Conservation (phyloP, 2,113 vertebrate species). For the Dasypus novemcinctus region DNA sequence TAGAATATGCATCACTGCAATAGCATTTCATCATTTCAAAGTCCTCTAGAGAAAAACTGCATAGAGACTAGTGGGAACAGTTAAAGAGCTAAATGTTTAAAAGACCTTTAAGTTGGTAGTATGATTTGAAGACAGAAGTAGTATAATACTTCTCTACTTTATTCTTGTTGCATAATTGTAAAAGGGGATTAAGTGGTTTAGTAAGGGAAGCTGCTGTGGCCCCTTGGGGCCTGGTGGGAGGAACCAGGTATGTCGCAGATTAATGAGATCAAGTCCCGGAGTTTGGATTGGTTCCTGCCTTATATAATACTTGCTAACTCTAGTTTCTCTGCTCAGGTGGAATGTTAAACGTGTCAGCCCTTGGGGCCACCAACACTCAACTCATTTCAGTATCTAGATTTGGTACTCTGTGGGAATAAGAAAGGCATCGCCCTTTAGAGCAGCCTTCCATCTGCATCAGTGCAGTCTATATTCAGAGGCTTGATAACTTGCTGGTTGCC, state of each 20-base stretch:
- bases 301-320: neutral
- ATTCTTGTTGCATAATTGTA: neutral
- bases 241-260: neutral
- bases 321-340: slow-evolving; percentile 20
- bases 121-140: slow-evolving; percentile 16
- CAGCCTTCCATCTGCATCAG: neutral
- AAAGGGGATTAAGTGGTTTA: neutral
- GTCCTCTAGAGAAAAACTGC: neutral
- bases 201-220: neutral
- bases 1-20: neutral
- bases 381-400: neutral
- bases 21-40: neutral
- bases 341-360: neutral
- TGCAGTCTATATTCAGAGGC: neutral
- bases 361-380: neutral
- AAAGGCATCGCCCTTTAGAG: neutral
- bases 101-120: neutral
- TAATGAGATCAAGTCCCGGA: neutral
- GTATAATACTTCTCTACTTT: neutral
- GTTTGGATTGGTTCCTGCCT: neutral
- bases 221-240: neutral
- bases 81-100: neutral
- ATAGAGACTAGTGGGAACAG: neutral
- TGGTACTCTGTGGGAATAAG: neutral
- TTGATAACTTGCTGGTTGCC: neutral